These are phyloP conservation scores for Cataglyphis altisquamis DNA, from an alignment of 2,888 invertebrate genomes.

Conservation along the genomic window DNA sequence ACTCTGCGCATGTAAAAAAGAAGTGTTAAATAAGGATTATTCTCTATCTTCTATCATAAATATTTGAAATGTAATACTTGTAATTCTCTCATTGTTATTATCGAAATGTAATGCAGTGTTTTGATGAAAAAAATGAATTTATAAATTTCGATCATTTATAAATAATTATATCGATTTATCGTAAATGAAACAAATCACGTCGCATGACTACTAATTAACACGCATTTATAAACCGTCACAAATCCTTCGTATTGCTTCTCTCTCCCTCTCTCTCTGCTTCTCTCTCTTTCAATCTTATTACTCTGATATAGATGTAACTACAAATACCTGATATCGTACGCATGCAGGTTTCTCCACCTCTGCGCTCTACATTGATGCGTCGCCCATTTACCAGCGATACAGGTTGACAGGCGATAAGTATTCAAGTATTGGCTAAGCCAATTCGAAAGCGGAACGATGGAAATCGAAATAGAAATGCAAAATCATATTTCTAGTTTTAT, in stretches of 20 bases:
- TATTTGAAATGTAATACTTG: neutral
- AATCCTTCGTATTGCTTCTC: constrained; percentile 60
- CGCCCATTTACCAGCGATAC: constrained; percentile 15
- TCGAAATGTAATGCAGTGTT: neutral
- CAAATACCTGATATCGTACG: constrained; percentile 59
- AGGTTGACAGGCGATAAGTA: constrained; percentile 15
- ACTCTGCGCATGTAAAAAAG: constrained; percentile 64
- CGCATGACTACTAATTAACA: constrained; percentile 71
- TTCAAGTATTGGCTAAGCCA: neutral
- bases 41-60: neutral
- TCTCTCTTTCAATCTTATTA: neutral
- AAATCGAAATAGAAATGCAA: constrained; percentile 10
- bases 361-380: constrained; percentile 15
- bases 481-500: neutral
- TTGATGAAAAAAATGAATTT: constrained; percentile 2
- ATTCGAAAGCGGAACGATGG: neutral
- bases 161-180: constrained; percentile 27
- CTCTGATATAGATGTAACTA: constrained; percentile 73
- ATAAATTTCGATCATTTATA: neutral
- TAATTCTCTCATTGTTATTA: neutral
- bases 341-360: constrained; percentile 45
- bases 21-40: neutral
- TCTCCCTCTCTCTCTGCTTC: neutral
- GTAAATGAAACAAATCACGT: neutral
- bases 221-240: constrained; percentile 65